These are phyloP conservation scores for Macrosiphum euphorbiae DNA, from an alignment of 2,888 invertebrate genomes.

Conservation along the genomic window DNA sequence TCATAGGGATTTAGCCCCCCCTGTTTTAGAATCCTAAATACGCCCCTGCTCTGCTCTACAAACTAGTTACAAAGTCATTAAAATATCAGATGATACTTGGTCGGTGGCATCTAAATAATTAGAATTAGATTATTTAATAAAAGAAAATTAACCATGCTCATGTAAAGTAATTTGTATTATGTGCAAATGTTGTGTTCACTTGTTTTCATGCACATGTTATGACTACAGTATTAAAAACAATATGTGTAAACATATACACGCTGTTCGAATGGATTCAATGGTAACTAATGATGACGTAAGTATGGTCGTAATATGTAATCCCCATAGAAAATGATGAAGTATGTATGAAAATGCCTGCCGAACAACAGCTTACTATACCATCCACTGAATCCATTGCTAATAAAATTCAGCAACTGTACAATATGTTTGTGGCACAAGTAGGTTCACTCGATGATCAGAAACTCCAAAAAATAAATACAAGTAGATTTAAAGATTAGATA, in stretches of 20 bases:
- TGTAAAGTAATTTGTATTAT: neutral
- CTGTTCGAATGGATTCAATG: too few relatives aligned
- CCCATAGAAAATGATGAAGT: neutral
- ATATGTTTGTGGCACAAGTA: neutral
- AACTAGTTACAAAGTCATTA: neutral
- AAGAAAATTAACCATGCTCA: neutral
- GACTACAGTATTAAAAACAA: neutral
- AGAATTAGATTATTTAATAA: neutral
- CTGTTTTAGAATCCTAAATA: too few relatives aligned
- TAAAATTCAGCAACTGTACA: conserved; percentile 19
- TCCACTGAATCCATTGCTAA: conserved; percentile 1
- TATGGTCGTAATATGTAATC: too few relatives aligned
- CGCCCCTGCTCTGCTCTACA: neutral
- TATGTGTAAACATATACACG: neutral
- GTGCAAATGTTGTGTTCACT: neutral
- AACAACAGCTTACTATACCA: neutral
- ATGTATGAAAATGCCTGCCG: neutral
- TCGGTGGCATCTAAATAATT: neutral
- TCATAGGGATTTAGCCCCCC: too few relatives aligned
- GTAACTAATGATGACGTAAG: too few relatives aligned
- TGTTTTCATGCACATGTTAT: neutral
- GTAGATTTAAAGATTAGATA: too few relatives aligned
- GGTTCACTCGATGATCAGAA: neutral
- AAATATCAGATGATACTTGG: conserved; percentile 10
- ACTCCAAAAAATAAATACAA: neutral